A percentile compares a stretch with the other conserved stretches of the same genome.
Conservation (phyloP, 2,113 vertebrate species). For the Argyrosomus japonicus region DNA sequence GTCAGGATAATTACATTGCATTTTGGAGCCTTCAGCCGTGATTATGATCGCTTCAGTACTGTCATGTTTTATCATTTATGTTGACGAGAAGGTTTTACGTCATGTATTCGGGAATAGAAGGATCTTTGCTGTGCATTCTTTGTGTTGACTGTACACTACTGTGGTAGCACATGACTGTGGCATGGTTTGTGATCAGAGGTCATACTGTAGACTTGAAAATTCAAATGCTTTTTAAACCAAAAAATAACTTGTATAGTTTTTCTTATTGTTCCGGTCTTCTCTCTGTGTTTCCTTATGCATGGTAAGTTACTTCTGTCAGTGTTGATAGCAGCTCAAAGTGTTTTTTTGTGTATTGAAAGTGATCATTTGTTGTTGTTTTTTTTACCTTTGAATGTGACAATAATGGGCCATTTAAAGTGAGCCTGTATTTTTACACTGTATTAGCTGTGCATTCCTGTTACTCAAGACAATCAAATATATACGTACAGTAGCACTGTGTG, state of each 20-base stretch:
- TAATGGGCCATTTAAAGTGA: slow-evolving; percentile 44
- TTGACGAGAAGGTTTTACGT: slow-evolving; percentile 19
- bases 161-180: slow-evolving; percentile 27
- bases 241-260: slow-evolving; percentile 11
- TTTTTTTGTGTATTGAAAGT: slow-evolving; percentile 49
- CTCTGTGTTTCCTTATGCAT: slow-evolving; percentile 46
- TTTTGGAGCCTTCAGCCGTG: slow-evolving; percentile 46
- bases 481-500: slow-evolving; percentile 41
- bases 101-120: neutral
- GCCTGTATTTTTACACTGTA: slow-evolving; percentile 58
- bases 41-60: slow-evolving; percentile 25
- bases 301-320: slow-evolving; percentile 52
- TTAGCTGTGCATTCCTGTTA: slow-evolving; percentile 14
- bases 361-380: slow-evolving; percentile 12
- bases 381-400: slow-evolving; percentile 58
- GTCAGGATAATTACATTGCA: slow-evolving; percentile 38
- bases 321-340: slow-evolving; percentile 41
- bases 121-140: slow-evolving; percentile 9
- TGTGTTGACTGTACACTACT: neutral
- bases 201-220: neutral
- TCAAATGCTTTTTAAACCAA: slow-evolving; percentile 39
- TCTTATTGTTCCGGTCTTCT: neutral
- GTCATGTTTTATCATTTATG: slow-evolving; percentile 14
- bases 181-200: slow-evolving; percentile 11
- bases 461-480: slow-evolving; percentile 71